phyloP scores from a whole-genome alignment of 2,113 vertebrate species.

The Rhabdomys dilectus region DNA sequence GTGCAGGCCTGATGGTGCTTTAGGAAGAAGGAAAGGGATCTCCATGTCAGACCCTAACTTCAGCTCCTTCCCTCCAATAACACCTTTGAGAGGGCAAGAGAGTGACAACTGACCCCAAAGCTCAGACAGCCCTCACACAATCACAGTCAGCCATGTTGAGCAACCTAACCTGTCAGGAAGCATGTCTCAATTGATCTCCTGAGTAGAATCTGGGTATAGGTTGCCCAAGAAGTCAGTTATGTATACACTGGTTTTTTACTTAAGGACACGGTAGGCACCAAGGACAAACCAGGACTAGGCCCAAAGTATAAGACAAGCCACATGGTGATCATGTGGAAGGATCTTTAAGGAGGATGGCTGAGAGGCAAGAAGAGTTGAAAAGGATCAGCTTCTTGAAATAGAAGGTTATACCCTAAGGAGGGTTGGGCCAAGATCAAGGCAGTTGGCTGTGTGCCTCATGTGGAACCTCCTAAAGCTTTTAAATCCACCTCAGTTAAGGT shows the following conservation, averaged over 20 bases:
- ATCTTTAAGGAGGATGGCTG: background rate
- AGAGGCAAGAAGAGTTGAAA: constrained; percentile 1
- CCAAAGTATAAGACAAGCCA: constrained; percentile 2
- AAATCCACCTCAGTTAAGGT: background rate
- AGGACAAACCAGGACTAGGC: background rate
- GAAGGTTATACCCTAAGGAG: background rate
- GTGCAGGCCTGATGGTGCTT: background rate
- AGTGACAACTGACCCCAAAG: background rate
- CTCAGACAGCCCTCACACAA: background rate
- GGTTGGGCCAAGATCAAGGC: background rate
- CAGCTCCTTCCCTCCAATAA: background rate
- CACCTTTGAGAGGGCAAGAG: background rate
- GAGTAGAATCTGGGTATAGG: background rate
- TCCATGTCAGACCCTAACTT: background rate
- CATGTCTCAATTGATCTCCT: background rate
- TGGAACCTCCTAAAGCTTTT: constrained; percentile 46
- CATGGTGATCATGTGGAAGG: background rate
- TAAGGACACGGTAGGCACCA: background rate
- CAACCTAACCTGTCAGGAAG: background rate
- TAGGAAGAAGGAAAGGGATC: background rate
- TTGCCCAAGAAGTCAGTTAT: background rate
- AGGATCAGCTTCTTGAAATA: constrained; percentile 33
- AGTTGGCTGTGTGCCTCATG: background rate
- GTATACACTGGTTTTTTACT: background rate
- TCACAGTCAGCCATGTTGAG: background rate